Evolutionary conservation across 2,888 invertebrate genomes (phyloP), one percentile per base, ranked within the genome.

Genomic region (Glaucopsyche alexis): DNA sequence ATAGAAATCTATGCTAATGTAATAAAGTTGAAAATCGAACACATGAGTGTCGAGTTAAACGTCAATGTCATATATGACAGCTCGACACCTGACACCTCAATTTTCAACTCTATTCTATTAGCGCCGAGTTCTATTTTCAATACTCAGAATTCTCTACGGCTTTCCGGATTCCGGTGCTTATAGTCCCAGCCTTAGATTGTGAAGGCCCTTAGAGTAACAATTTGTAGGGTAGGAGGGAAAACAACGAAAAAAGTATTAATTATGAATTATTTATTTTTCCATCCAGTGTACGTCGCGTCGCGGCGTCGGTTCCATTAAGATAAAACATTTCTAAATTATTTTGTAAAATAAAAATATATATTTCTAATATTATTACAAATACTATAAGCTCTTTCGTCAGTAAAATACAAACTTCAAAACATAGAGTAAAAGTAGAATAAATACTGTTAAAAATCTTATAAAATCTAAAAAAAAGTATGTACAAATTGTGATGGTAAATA

Each of bases 401-500:
- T 55, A 19, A 11, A 11, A 55, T 55, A 55, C 19, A 55, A 19
- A 55, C 19, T 19, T 55, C 55, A 55, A 55, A 11, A 55, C 19
- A 55, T 16, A 55, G 2, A 52, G 8, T 55, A 11, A 9, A 19
- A 55, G 9, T 55, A 9, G 16, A 52, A 55, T 55, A 55, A 55
- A 55, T 19, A 19, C 11, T 9, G 55, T 13, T 29, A 55, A 19
- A 47, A 55, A 55, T 55, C 55, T 55, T 55, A 29, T 11, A 55
- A 55, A 11, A 55, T 55, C 55, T 55, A 55, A 55, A 55, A 29
- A 55, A 47, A 47, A 19, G 55, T 55, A 55, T 19, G 55, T 55
- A 55, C 19, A 55, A 55, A 55, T 5, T 55, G 55, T 55, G 55
- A 55, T 55, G 55, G 19, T 11, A 19, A 55, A 19, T 55, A 19